These are phyloP conservation scores for Pandemis cinnamomeana DNA, from an alignment of 2,888 invertebrate species.

Conservation along the genomic window DNA sequence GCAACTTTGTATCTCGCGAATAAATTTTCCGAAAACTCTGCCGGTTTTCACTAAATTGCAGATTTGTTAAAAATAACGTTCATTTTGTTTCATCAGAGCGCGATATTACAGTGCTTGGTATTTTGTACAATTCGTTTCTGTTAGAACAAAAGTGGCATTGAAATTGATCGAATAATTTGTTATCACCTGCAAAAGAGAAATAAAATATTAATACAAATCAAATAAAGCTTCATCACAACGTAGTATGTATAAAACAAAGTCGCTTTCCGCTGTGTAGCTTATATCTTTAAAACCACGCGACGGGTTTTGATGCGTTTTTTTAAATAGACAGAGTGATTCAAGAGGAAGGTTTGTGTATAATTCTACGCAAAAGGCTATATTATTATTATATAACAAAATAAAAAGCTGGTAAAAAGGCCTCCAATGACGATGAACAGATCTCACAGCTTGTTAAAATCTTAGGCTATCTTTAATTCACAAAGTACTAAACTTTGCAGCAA, in stretches of 20 bases:
- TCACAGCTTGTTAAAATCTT: conserved; percentile 38
- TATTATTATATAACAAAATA: too few species aligned
- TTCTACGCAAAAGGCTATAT: too few species aligned
- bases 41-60: background rate
- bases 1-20: background rate
- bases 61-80: background rate
- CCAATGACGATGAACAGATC: background rate
- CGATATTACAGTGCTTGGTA: background rate
- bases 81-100: background rate
- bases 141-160: background rate
- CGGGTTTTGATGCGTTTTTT: too few species aligned
- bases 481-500: conserved; percentile 38
- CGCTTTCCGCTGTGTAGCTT: too few species aligned
- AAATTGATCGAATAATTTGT: background rate
- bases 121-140: background rate
- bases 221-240: too few species aligned
- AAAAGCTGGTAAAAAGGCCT: too few species aligned
- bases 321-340: too few species aligned
- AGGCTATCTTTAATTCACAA: conserved; percentile 25
- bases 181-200: too few species aligned
- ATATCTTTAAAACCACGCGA: too few species aligned
- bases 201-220: too few species aligned
- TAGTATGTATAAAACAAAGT: too few species aligned
- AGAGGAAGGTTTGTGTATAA: too few species aligned
- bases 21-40: background rate